Conservation (phyloP, 1,140 invertebrate genomes). For the Metopolophium dirhodum region DNA sequence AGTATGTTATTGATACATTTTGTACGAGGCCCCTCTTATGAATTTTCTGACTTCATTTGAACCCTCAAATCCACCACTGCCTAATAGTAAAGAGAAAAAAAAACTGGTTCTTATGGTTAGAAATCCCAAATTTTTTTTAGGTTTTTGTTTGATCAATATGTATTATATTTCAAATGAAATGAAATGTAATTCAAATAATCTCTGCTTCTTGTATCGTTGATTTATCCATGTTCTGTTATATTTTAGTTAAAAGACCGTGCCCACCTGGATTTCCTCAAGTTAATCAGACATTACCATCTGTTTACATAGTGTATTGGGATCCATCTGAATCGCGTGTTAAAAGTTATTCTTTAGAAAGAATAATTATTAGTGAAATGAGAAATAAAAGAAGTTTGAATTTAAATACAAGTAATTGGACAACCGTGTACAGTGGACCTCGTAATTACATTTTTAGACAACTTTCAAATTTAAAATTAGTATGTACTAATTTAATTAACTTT, state of each 20-base stretch:
- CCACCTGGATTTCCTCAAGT: constrained; percentile 72
- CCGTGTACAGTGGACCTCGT: constrained; percentile 45
- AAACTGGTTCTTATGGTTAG: neutral
- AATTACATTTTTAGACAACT: neutral
- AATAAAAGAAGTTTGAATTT: constrained; percentile 45
- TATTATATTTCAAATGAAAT: neutral
- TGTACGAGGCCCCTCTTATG: too few relatives aligned
- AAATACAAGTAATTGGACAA: constrained; percentile 30
- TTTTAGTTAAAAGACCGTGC: constrained; percentile 71
- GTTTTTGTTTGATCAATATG: neutral
- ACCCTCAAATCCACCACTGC: too few relatives aligned
- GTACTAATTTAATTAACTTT: constrained; percentile 58
- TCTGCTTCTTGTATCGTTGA: constrained; percentile 51
- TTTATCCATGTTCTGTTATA: constrained; percentile 53
- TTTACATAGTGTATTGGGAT: constrained; percentile 78
- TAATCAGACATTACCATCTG: constrained; percentile 69
- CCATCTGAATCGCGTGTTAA: constrained; percentile 65
- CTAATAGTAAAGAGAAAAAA: too few relatives aligned
- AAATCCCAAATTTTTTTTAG: neutral
- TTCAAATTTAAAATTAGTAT: neutral
- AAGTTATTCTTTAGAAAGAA: constrained; percentile 37
- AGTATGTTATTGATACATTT: too few relatives aligned
- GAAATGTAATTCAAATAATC: neutral
- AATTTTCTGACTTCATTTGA: too few relatives aligned
- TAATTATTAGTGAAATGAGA: constrained; percentile 27